Evolutionary conservation across 1,140 invertebrate genomes (phyloP), one percentile per base, ranked within the genome.

Genomic region (Augochlora pura): DNA sequence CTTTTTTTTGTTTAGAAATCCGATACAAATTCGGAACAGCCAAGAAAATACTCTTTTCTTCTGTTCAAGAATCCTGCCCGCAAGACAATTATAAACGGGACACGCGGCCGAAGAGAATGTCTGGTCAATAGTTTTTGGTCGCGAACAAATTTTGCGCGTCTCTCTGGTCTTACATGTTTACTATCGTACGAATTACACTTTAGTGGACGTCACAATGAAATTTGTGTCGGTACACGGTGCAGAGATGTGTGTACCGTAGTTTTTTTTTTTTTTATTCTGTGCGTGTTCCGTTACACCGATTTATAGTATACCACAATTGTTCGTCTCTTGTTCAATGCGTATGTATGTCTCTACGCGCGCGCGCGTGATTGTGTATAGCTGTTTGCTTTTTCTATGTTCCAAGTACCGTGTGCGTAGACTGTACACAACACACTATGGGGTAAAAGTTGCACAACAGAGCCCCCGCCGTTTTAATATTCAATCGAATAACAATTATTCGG

Each of bases 161-260:
- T 8, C 21, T 46, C 57, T 60, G 57, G 80, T 87, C 82, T 83
- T 85, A 84, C 77, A 82, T 78, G 71, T 80, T 80, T 86, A 87
- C 85, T 72, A 87, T 84, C 86, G 80, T 76, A 84, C 63, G 76
- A 81, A 77, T 85, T 87, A 85, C 81, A 87, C 85, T 66, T 66
- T 87, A 86, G 81, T 88, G 86, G 86, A 88, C 86, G 84, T 88
- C 86, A 87, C 86, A 86, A 87, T 86, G 80, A 87, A 86, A 80
- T 81, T 87, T 85, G 79, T 76, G 81, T 82, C 52, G 75, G 65
- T 87, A 81, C 83, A 83, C 81, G 80, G 86, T 88, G 86, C 86
- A 86, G 78, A 77, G 69, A 72, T 79, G 77, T 49, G 38, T 79
- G 54, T 68, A 64, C 38, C 76, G 76, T 46, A 4, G 1, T 32